phyloP scores from a whole-genome alignment of 2,888 invertebrate genomes.

The Pecten maximus region DNA sequence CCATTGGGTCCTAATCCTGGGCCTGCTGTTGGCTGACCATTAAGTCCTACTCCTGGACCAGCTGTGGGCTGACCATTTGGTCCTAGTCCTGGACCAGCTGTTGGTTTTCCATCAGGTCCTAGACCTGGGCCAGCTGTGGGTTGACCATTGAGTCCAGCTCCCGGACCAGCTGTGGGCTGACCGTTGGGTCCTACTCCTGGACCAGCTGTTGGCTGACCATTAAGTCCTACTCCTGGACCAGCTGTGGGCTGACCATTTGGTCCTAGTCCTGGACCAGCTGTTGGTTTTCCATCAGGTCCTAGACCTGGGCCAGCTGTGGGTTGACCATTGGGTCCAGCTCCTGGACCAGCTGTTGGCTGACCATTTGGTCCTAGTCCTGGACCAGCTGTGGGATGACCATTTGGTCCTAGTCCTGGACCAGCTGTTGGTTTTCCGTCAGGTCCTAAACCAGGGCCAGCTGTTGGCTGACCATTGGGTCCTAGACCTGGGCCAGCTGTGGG shows the following conservation, averaged over 20 bases:
- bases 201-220: not conserved
- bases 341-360: constrained; percentile 56
- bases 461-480: constrained; percentile 40
- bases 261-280: constrained; percentile 27
- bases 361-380: constrained; percentile 36
- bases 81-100: constrained; percentile 55
- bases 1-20: constrained; percentile 76
- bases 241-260: constrained; percentile 40
- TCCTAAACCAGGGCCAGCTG: constrained; percentile 37
- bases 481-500: constrained; percentile 42
- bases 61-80: constrained; percentile 44
- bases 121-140: constrained; percentile 55
- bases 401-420: not conserved
- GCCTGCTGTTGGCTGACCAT: constrained; percentile 59
- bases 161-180: constrained; percentile 30
- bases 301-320: constrained; percentile 51
- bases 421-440: constrained; percentile 43
- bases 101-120: constrained; percentile 51
- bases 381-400: constrained; percentile 39
- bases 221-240: not conserved
- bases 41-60: constrained; percentile 19
- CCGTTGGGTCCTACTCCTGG: constrained; percentile 14
- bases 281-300: constrained; percentile 39
- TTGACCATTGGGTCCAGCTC: constrained; percentile 55
- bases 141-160: constrained; percentile 31